These are phyloP conservation scores for Drosophila ananassae DNA, from an alignment of 1,140 invertebrate genomes.

Conservation along the genomic window DNA sequence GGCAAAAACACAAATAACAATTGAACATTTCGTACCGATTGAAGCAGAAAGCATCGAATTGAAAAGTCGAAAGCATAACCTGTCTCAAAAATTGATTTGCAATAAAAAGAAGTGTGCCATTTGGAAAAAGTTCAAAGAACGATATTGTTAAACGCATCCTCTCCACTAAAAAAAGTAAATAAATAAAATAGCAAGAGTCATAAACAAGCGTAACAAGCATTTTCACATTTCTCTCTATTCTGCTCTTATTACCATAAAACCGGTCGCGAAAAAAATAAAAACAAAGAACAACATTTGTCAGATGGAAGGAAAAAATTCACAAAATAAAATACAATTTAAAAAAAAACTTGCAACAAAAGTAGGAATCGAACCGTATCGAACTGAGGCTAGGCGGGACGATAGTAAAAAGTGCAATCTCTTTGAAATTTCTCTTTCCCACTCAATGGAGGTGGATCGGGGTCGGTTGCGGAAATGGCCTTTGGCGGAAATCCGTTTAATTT, in stretches of 20 bases:
- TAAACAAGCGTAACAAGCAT: slow-evolving; percentile 21
- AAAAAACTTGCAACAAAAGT: slow-evolving; percentile 24
- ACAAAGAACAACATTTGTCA: slow-evolving; percentile 61
- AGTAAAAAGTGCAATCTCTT: slow-evolving; percentile 61
- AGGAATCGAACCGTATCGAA: slow-evolving; percentile 30
- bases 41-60: background rate
- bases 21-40: background rate
- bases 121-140: background rate
- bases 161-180: slow-evolving; percentile 1
- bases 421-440: slow-evolving; percentile 44
- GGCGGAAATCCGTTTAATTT: slow-evolving; percentile 78
- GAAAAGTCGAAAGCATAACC: background rate
- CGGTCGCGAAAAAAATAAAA: slow-evolving; percentile 21
- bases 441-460: slow-evolving; percentile 1
- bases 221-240: slow-evolving; percentile 11
- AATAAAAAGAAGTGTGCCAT: slow-evolving; percentile 13
- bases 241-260: slow-evolving; percentile 38
- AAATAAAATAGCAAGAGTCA: background rate
- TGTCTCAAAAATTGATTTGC: background rate
- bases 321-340: slow-evolving; percentile 38
- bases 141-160: background rate
- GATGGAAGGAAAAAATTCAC: slow-evolving; percentile 22
- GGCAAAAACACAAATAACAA: slow-evolving; percentile 7
- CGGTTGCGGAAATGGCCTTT: slow-evolving; percentile 70
- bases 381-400: slow-evolving; percentile 1